phyloP scores from a whole-genome alignment of 1,140 invertebrate species.

The Littorina saxatilis region DNA sequence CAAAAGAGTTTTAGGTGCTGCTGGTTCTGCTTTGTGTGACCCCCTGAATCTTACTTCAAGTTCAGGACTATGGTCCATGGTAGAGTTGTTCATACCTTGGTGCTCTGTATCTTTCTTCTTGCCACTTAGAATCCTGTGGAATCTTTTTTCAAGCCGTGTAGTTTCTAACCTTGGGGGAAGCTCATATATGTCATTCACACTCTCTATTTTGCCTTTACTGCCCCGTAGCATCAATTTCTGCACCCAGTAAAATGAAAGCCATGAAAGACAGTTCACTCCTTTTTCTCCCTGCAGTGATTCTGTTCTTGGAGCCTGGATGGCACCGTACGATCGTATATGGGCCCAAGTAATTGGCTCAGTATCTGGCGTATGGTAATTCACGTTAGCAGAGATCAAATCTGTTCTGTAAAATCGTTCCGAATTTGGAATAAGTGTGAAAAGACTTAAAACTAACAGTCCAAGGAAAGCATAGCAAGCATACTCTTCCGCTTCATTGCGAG shows the following conservation, averaged over 20 bases:
- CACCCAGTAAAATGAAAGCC: conserved; percentile 92
- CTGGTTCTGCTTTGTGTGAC: not conserved
- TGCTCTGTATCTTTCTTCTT: conserved; percentile 17
- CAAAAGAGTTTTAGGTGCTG: conserved; percentile 77
- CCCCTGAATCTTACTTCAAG: conserved; percentile 15
- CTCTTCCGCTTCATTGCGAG: conserved; percentile 77
- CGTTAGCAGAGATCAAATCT: conserved; percentile 61
- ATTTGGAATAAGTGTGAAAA: conserved; percentile 67
- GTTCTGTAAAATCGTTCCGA: conserved; percentile 55
- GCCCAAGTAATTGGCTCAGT: conserved; percentile 75
- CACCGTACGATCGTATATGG: conserved; percentile 77
- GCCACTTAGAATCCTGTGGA: conserved; percentile 68
- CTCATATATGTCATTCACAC: conserved; percentile 90
- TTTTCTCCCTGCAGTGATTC: conserved; percentile 89
- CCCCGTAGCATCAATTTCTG: conserved; percentile 90
- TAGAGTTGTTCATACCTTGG: conserved; percentile 27
- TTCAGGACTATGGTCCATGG: conserved; percentile 40
- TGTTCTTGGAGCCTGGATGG: conserved; percentile 81
- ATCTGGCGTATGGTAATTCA: conserved; percentile 66
- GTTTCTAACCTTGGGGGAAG: conserved; percentile 85
- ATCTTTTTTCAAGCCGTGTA: conserved; percentile 79
- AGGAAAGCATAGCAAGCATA: conserved; percentile 60
- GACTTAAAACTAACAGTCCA: conserved; percentile 64
- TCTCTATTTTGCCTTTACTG: conserved; percentile 81
- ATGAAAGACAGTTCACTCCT: conserved; percentile 82